Base-by-base conservation (phyloP, 2,888 invertebrate species). In the Cantharis flavilabris region DNA sequence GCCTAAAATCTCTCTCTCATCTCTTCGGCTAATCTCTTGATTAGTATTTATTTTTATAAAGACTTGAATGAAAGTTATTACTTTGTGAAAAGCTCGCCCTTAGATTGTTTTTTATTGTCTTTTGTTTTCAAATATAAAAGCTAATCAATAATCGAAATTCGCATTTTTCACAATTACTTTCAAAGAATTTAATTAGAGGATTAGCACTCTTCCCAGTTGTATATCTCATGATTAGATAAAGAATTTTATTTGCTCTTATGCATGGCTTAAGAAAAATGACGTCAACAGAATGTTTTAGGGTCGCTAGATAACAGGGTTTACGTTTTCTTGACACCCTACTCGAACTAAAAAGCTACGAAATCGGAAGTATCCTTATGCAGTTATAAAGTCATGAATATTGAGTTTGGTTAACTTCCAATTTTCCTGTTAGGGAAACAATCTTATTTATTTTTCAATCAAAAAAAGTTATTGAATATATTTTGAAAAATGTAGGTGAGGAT, bases 301-400 rank as follows among this genome's bases (percentile, higher is more conserved):
- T 49, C 72, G 72, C 67, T 62, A 62, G 72, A 72, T 65, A 72
- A 72, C 67, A 49, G 28, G 72, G 62, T 72, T 72, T 16, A 20
- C 33, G 72, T 49, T 72, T 23, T 14, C 33, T 33, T 64, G 67
- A 67, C 67, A 67, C 16, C 67, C 62, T n/a, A 26, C 49, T n/a
- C 18, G 5, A 26, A 28, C 23, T 23, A 14, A n/a, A 67, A 49
- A 20, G 67, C 3, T 63, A 30, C 14, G 10, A 33, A 67, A 13
- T 67, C 26, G n/a, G n/a, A 49, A 49, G 49, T 49, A 49, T 49
- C n/a, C 49, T n/a, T n/a, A 49, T 49, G 49, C n/a, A 49, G 49
- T 49, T 49, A 49, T n/a, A 49, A 49, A n/a, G 49, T n/a, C 49
- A 49, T 49, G 49, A 49, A 49, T 49, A 49, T 49, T n/a, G 49